Evolutionary conservation across 2,113 vertebrate genomes (phyloP).

Genomic region (Eclectus roratus): DNA sequence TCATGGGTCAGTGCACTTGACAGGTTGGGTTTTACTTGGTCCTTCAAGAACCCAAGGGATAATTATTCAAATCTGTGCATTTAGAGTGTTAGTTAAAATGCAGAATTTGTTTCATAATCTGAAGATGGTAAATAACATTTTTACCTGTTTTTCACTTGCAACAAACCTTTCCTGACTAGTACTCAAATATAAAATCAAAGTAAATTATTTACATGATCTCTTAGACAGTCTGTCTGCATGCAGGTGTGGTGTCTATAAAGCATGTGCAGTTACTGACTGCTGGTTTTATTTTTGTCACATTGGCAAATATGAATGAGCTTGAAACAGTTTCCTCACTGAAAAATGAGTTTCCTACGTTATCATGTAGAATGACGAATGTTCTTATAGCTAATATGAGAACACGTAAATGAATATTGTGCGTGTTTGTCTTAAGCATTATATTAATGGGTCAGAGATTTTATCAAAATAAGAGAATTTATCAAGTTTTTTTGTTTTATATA

Average conservation of each 20-base stretch:
- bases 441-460: neutral
- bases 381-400: neutral
- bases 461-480: neutral
- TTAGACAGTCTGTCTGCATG: neutral
- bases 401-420: neutral
- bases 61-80: neutral
- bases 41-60: neutral
- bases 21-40: neutral
- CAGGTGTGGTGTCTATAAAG: neutral
- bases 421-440: neutral
- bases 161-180: neutral
- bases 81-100: neutral
- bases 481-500: neutral
- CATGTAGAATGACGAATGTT: neutral
- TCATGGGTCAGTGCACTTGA: neutral
- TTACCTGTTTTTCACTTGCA: neutral
- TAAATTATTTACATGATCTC: neutral
- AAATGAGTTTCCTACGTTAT: neutral
- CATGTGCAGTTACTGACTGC: no score
- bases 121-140: neutral
- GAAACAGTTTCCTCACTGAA: neutral
- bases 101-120: neutral
- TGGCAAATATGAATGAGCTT: neutral
- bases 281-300: neutral
- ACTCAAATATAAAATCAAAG: neutral